phyloP scores from a whole-genome alignment of 2,113 vertebrate genomes.

The Halichoerus grypus region DNA sequence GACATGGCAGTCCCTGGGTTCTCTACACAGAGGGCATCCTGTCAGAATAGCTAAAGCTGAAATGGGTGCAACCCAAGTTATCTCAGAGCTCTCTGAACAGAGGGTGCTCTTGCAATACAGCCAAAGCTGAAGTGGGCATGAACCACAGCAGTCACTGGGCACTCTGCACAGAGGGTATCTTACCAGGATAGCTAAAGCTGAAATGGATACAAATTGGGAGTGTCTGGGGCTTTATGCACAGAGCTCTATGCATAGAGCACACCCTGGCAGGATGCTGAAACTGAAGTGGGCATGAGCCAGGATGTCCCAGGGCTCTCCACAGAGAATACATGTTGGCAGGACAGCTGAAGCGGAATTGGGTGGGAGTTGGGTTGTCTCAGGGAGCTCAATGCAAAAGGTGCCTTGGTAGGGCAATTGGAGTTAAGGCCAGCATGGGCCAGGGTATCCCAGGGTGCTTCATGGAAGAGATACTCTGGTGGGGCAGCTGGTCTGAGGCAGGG shows the following conservation, averaged over 20 bases:
- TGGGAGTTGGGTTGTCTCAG: background rate
- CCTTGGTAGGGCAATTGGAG: background rate
- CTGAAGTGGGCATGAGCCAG: background rate
- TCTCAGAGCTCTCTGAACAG: background rate
- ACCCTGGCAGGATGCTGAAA: background rate
- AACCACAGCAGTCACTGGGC: background rate
- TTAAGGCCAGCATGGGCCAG: background rate
- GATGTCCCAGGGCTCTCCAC: background rate
- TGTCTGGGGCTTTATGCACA: background rate
- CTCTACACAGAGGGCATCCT: background rate
- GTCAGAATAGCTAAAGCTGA: background rate
- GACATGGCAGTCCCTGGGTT: background rate
- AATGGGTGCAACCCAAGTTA: background rate
- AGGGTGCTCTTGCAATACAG: background rate
- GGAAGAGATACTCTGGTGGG: background rate
- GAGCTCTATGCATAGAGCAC: background rate
- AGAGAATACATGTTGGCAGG: background rate
- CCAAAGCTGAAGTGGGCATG: background rate
- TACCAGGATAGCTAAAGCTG: background rate
- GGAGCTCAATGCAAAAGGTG: background rate
- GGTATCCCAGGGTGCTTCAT: background rate
- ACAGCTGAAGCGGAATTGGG: background rate
- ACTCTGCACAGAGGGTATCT: background rate
- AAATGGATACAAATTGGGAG: background rate
- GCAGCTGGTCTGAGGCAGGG: background rate